A percentile compares a stretch with the other conserved stretches of the same genome.
phyloP scores from a whole-genome alignment of 1,140 invertebrate genomes.

The Paramacrobiotus metropolitanus region DNA sequence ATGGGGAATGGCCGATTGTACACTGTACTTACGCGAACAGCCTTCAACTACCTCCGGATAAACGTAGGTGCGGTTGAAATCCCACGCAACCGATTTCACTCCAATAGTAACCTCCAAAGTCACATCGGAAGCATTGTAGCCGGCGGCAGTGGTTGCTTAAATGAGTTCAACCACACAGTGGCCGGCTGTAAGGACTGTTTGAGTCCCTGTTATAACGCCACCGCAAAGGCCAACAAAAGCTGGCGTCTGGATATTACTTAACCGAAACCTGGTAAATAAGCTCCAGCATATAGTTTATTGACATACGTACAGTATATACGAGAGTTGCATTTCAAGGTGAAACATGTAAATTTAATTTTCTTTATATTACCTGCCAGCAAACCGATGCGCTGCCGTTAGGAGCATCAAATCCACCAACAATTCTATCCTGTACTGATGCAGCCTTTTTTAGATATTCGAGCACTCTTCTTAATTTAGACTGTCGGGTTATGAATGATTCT shows the following conservation, averaged over 20 bases:
- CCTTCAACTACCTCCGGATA: not conserved
- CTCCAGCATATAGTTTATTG: no score
- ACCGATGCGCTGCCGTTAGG: not conserved
- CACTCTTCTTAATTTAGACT: no score
- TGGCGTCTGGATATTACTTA: not conserved
- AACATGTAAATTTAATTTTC: no score
- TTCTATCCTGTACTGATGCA: not conserved
- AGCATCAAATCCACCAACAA: not conserved
- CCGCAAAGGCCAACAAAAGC: not conserved
- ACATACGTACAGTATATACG: no score
- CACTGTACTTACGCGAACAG: not conserved
- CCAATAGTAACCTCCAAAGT: not conserved
- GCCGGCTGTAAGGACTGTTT: not conserved
- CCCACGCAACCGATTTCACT: not conserved
- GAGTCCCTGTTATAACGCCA: not conserved
- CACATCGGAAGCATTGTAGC: not conserved
- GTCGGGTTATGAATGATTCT: no score
- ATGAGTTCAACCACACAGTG: not conserved
- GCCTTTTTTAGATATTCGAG: no score
- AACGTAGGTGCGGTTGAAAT: not conserved
- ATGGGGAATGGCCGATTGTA: not conserved
- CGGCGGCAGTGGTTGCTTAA: not conserved
- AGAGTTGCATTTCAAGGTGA: no score
- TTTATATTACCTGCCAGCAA: not conserved
- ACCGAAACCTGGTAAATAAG: not conserved